phyloP scores from a whole-genome alignment of 2,113 vertebrate genomes.

The Solea senegalensis region DNA sequence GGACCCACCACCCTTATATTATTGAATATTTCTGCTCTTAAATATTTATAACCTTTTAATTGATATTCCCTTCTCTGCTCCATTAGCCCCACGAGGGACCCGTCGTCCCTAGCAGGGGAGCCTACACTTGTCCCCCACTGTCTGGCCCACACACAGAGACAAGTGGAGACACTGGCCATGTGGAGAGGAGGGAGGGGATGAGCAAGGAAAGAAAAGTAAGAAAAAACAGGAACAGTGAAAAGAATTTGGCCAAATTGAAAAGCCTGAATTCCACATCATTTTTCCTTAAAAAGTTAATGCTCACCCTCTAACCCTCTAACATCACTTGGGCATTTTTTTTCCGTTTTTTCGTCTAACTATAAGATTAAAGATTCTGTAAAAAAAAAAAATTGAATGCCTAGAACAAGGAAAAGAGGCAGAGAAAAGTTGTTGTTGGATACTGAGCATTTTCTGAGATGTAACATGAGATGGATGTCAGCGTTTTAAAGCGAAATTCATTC shows the following conservation, averaged over 20 bases:
- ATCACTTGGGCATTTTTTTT: not conserved
- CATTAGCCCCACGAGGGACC: slow-evolving; percentile 74
- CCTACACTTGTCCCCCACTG: slow-evolving; percentile 51
- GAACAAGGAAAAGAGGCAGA: not conserved
- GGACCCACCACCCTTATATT: slow-evolving; percentile 76
- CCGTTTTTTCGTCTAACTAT: slow-evolving; percentile 19
- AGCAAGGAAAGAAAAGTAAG: slow-evolving; percentile 60
- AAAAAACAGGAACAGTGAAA: not conserved
- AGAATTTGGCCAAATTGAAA: slow-evolving; percentile 7
- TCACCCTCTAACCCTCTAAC: slow-evolving; percentile 24
- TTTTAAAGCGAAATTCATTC: slow-evolving; percentile 36
- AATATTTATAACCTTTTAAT: slow-evolving; percentile 86
- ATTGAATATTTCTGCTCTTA: slow-evolving; percentile 83
- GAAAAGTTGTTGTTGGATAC: slow-evolving; percentile 41
- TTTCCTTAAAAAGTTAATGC: slow-evolving; percentile 35
- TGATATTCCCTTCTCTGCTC: slow-evolving; percentile 82
- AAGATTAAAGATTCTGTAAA: slow-evolving; percentile 31
- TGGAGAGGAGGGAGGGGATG: slow-evolving; percentile 29
- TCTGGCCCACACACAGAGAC: slow-evolving; percentile 76
- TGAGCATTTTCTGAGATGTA: slow-evolving; percentile 30
- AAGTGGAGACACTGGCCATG: slow-evolving; percentile 65
- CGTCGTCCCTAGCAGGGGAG: slow-evolving; percentile 69
- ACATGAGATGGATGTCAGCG: slow-evolving; percentile 34
- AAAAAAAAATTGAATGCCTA: slow-evolving; percentile 18
- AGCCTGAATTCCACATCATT: slow-evolving; percentile 16